A percentile compares a stretch with the other conserved stretches of the same genome.
Evolutionary conservation across 2,797 vertebrate species (phyloP).

Genomic region (Novumbra hubbsi): DNA sequence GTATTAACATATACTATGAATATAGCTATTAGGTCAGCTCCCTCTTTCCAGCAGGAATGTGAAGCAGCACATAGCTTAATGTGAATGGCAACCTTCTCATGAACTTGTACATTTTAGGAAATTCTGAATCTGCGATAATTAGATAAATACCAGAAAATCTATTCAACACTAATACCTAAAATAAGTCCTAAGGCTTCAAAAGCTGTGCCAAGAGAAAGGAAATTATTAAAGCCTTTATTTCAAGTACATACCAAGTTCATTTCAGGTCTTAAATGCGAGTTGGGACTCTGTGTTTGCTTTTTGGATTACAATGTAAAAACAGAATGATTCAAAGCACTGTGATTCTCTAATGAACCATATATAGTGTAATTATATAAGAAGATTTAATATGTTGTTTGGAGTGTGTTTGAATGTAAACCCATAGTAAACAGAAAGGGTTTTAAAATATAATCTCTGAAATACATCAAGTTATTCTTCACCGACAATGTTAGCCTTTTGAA

Average conservation of each 20-base stretch:
- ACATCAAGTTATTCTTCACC: no score
- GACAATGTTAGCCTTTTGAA: no score
- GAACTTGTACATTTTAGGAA: background rate
- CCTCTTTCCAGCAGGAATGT: background rate
- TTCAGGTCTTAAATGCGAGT: background rate
- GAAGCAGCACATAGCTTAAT: background rate
- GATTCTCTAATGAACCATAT: no score
- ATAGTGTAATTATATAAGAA: no score
- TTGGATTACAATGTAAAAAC: background rate
- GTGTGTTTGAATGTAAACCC: no score
- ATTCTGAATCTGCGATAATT: background rate
- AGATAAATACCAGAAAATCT: background rate
- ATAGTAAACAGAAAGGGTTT: no score
- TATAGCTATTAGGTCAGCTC: background rate
- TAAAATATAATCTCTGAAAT: no score
- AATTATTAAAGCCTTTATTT: background rate
- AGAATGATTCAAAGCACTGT: no score
- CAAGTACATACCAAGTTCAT: background rate
- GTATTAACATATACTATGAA: background rate
- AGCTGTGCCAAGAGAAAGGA: background rate
- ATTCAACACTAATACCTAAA: slow-evolving; percentile 1
- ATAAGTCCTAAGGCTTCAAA: background rate
- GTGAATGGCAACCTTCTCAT: background rate
- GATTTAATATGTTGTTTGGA: no score
- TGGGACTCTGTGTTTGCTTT: background rate